These are phyloP conservation scores for Lepidotrigona ventralis DNA, from an alignment of 1,140 invertebrate species.

Conservation along the genomic window DNA sequence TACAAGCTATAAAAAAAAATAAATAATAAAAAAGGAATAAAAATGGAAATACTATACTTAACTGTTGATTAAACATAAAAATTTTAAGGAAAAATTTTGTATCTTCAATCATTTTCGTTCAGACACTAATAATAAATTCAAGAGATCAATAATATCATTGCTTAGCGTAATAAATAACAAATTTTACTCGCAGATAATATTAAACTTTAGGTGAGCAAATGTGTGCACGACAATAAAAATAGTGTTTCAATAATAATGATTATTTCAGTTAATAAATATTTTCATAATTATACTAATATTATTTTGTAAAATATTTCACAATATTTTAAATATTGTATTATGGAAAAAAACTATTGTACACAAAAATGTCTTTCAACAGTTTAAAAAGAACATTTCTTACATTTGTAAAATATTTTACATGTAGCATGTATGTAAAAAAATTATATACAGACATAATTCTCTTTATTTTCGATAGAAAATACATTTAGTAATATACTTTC, in stretches of 20 bases:
- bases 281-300: not conserved
- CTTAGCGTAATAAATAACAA: not conserved
- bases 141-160: not conserved
- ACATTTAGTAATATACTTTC: conserved; percentile 17
- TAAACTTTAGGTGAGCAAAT: not conserved
- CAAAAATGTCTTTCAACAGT: not conserved
- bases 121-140: not conserved
- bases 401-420: not conserved
- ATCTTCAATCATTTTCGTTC: not conserved
- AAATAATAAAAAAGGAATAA: not conserved
- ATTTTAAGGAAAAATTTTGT: not conserved
- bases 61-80: not conserved
- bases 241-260: not conserved
- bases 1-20: not conserved
- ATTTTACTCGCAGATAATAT: not conserved
- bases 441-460: conserved; percentile 20
- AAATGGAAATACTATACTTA: not conserved
- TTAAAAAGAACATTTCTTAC: not conserved
- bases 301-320: not conserved
- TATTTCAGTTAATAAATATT: not conserved
- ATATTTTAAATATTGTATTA: not conserved
- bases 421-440: not conserved
- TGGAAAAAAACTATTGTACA: not conserved
- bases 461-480: conserved; percentile 19
- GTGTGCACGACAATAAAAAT: not conserved